A percentile compares a stretch with the other conserved stretches of the same genome.
phyloP scores from a whole-genome alignment of 2,797 vertebrate species.

The Ctenopoma multispine region DNA sequence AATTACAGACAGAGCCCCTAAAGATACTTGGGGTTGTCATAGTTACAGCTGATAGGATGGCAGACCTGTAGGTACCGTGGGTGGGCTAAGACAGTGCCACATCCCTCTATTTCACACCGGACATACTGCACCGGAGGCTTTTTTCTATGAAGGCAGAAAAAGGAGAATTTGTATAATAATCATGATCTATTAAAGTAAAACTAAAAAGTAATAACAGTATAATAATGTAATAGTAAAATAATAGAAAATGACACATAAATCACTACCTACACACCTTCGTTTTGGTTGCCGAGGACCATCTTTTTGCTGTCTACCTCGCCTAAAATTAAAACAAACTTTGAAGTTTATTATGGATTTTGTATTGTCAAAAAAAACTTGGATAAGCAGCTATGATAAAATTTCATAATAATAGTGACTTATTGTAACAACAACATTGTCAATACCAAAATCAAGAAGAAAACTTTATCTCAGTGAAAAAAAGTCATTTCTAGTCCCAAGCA shows the following conservation, averaged over 20 bases:
- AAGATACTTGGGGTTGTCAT: conserved; percentile 5
- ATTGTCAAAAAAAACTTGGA: not conserved
- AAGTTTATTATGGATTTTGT: not conserved
- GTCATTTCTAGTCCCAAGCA: not conserved
- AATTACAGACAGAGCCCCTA: not conserved
- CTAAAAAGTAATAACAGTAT: not conserved
- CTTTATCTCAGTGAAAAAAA: not conserved
- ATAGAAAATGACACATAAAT: not conserved
- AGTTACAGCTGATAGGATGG: conserved; percentile 15
- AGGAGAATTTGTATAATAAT: no score
- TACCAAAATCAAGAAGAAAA: no score
- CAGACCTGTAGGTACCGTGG: conserved; percentile 93
- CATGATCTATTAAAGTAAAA: no score
- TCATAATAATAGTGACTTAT: no score
- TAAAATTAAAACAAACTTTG: conserved; percentile 53
- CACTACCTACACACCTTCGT: conserved; percentile 81
- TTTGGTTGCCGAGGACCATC: conserved; percentile 90
- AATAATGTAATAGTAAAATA: no score
- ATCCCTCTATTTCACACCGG: conserved; percentile 95
- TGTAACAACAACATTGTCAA: no score
- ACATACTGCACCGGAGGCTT: conserved; percentile 95
- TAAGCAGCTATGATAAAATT: no score
- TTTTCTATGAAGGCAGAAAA: conserved; percentile 82
- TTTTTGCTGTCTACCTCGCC: conserved; percentile 90
- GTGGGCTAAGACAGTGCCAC: conserved; percentile 92